These are phyloP conservation scores for Corythucha ciliata DNA, from an alignment of 2,888 invertebrate genomes.

Conservation along the genomic window DNA sequence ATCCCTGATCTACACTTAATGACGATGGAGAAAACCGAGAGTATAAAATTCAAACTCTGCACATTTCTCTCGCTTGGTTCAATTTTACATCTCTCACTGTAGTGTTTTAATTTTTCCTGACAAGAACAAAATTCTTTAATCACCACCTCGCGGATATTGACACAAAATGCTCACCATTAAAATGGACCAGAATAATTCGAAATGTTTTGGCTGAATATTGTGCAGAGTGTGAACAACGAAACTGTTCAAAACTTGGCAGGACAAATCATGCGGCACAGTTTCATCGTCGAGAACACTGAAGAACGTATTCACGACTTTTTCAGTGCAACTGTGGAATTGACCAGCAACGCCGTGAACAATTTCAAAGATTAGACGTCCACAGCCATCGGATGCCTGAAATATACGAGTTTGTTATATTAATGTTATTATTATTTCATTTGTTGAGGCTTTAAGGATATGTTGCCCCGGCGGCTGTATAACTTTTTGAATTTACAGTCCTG, in stretches of 20 bases:
- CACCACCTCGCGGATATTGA: not conserved
- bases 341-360: conserved; percentile 72
- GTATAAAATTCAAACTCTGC: conserved; percentile 42
- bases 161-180: not conserved
- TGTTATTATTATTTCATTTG: not conserved
- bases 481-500: not conserved
- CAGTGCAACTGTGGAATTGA: conserved; percentile 76
- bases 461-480: too few relatives aligned
- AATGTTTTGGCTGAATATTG: conserved; percentile 52
- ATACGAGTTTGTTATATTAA: conserved; percentile 18
- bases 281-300: conserved; percentile 51
- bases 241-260: conserved; percentile 57
- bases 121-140: not conserved
- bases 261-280: conserved; percentile 47
- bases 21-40: conserved; percentile 38
- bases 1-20: too few relatives aligned
- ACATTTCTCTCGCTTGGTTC: conserved; percentile 33
- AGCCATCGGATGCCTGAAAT: conserved; percentile 62
- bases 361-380: conserved; percentile 81
- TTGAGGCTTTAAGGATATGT: too few relatives aligned
- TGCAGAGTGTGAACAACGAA: conserved; percentile 54
- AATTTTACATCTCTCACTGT: conserved; percentile 14
- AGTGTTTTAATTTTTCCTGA: conserved; percentile 14
- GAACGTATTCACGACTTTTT: conserved; percentile 57
- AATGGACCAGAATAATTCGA: not conserved